Percentiles rank a stretch among this genome's conserved stretches.
Conservation (phyloP, 1,140 invertebrate species). For the Orussus abietinus region DNA sequence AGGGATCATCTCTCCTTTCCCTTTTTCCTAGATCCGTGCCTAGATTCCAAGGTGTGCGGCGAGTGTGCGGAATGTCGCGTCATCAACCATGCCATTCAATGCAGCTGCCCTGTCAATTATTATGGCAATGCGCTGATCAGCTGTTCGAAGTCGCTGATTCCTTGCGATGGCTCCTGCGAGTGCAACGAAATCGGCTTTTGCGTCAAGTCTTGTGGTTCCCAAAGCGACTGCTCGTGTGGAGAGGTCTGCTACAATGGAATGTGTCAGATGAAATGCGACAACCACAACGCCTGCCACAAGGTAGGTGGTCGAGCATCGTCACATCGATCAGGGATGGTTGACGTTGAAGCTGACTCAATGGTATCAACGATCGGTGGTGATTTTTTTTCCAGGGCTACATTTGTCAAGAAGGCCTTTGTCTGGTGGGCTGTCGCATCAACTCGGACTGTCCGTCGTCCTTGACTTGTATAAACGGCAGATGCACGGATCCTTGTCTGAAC, state of each 20-base stretch:
- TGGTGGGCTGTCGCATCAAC: constrained; percentile 72
- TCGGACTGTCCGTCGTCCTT: constrained; percentile 76
- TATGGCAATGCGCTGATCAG: constrained; percentile 75
- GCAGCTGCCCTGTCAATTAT: constrained; percentile 75
- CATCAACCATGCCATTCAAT: constrained; percentile 77
- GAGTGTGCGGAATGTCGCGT: constrained; percentile 79
- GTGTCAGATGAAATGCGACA: constrained; percentile 62
- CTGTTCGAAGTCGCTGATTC: constrained; percentile 63
- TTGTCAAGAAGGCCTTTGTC: constrained; percentile 62
- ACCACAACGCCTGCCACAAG: constrained; percentile 48
- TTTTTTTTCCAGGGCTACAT: constrained; percentile 54
- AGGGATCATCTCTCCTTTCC: constrained; percentile 12
- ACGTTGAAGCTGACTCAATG: no score
- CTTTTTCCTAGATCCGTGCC: constrained; percentile 69
- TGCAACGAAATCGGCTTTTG: constrained; percentile 79
- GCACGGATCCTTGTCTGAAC: constrained; percentile 69
- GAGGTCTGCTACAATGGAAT: constrained; percentile 63
- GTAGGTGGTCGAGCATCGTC: no score
- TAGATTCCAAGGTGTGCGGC: constrained; percentile 66
- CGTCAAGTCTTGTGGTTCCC: constrained; percentile 61
- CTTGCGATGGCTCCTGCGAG: constrained; percentile 65
- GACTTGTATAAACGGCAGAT: constrained; percentile 71
- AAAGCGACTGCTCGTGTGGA: constrained; percentile 72
- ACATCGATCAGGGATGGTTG: no score
- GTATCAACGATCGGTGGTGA: no score